phyloP scores from a whole-genome alignment of 2,888 invertebrate genomes.

The Galeruca laticollis region DNA sequence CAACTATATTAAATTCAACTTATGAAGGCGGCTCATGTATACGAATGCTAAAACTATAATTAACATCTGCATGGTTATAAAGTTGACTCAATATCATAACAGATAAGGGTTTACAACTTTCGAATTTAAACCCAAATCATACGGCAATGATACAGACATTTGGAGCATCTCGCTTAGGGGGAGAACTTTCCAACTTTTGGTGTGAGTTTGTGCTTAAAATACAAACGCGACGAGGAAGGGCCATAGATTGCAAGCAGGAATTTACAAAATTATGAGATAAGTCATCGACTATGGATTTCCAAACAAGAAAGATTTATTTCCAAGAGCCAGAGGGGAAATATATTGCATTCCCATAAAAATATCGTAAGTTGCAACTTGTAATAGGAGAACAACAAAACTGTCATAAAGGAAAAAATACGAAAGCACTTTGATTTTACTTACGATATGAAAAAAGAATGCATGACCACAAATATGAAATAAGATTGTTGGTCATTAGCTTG shows the following conservation, averaged over 20 bases:
- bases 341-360: no score
- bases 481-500: no score
- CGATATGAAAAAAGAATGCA: no score
- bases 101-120: neutral
- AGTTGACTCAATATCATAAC: neutral
- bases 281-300: neutral
- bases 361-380: no score
- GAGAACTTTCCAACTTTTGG: slow-evolving; percentile 11
- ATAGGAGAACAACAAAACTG: no score
- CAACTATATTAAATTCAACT: no score
- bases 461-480: no score
- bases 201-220: neutral
- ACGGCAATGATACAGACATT: neutral
- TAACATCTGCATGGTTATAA: neutral
- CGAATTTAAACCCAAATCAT: slow-evolving; percentile 1
- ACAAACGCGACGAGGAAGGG: neutral
- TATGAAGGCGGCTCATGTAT: no score
- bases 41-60: no score
- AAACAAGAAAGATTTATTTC: neutral
- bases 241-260: neutral
- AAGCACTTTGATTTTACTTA: no score
- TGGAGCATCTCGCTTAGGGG: neutral
- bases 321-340: neutral
- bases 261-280: neutral
- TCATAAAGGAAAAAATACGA: no score